Evolutionary conservation across 2,888 invertebrate genomes (phyloP).

Genomic region (Galeruca laticollis): DNA sequence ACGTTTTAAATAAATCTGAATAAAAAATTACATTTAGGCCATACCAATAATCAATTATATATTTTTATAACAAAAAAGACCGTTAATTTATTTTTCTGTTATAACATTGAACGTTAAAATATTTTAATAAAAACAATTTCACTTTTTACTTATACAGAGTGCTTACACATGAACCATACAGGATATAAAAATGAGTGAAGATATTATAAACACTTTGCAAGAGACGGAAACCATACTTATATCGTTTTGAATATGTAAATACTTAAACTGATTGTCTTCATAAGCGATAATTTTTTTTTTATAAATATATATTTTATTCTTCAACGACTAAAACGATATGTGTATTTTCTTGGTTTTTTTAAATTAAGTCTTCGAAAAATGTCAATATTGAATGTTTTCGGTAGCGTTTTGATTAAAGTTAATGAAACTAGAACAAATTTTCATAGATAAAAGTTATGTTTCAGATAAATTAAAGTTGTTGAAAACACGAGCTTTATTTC

Average conservation of each 20-base stretch:
- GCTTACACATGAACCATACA: no score
- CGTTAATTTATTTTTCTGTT: not conserved
- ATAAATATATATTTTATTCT: not conserved
- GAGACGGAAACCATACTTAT: no score
- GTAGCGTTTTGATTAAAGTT: no score
- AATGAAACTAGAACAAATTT: no score
- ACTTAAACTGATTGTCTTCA: no score
- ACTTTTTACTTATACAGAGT: not conserved
- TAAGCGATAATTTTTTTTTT: conserved; percentile 1
- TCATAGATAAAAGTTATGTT: no score
- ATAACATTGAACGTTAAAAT: not conserved
- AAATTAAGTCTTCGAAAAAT: not conserved
- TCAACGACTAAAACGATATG: not conserved
- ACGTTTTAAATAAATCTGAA: conserved; percentile 24
- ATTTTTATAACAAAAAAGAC: not conserved
- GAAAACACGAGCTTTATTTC: no score
- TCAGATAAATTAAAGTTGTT: no score
- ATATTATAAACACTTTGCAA: not conserved
- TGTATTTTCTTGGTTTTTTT: not conserved
- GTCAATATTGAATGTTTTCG: not conserved
- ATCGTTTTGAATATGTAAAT: no score
- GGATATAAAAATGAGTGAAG: not conserved
- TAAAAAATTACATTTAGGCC: conserved; percentile 4
- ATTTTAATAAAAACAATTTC: not conserved
- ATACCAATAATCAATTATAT: conserved; percentile 22